phyloP scores from a whole-genome alignment of 2,888 invertebrate genomes.

The Dicyrtomina minuta region DNA sequence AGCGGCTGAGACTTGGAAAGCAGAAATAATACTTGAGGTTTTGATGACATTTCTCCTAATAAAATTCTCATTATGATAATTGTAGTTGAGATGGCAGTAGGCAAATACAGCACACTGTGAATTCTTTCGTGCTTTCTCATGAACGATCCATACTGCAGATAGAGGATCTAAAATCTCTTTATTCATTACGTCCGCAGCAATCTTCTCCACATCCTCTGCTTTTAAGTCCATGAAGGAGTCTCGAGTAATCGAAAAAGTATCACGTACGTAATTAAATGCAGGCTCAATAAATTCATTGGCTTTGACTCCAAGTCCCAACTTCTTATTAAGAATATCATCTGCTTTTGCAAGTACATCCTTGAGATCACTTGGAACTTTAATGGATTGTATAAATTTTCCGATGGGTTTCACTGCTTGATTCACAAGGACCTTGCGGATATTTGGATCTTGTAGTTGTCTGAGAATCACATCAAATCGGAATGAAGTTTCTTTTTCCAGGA shows the following conservation, averaged over 20 bases:
- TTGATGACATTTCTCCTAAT: conserved; percentile 50
- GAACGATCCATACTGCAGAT: conserved; percentile 43
- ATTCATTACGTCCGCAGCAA: conserved; percentile 49
- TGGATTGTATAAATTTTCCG: conserved; percentile 45
- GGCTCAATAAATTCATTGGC: conserved; percentile 49
- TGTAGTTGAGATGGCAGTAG: conserved; percentile 50
- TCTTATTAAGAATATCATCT: conserved; percentile 50
- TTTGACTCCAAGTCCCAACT: conserved; percentile 46
- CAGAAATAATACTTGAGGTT: conserved; percentile 47
- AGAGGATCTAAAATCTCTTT: conserved; percentile 50
- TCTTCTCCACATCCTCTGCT: conserved; percentile 48
- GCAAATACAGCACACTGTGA: conserved; percentile 48
- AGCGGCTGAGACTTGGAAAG: conserved; percentile 48
- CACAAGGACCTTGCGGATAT: conserved; percentile 43
- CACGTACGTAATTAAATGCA: conserved; percentile 44
- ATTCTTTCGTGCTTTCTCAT: conserved; percentile 44
- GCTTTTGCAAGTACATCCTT: conserved; percentile 45
- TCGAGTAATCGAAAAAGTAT: conserved; percentile 47
- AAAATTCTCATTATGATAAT: conserved; percentile 49
- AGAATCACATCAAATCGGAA: conserved; percentile 50
- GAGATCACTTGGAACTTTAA: conserved; percentile 45
- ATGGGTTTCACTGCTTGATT: conserved; percentile 48
- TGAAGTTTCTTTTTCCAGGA: conserved; percentile 50
- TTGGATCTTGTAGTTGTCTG: conserved; percentile 45
- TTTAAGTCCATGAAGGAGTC: conserved; percentile 49